Evolutionary conservation across 2,888 invertebrate genomes (phyloP).

Genomic region (Polylopha cassiicola): DNA sequence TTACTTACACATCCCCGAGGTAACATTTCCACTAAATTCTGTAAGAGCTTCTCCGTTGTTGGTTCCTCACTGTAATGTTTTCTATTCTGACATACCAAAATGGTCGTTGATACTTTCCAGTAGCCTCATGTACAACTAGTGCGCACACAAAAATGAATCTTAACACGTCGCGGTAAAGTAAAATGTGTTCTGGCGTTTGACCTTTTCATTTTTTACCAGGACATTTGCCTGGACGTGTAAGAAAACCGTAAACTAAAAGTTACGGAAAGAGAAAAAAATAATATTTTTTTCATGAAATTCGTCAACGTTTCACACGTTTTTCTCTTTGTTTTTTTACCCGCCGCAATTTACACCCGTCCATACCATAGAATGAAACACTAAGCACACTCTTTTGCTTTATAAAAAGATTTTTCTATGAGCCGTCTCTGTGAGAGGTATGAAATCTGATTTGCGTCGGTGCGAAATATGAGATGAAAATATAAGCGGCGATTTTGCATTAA

Average conservation of each 20-base stretch:
- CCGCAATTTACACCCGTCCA: constrained; percentile 16
- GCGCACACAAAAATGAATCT: background rate
- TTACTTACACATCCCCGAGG: constrained; percentile 33
- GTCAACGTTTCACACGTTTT: constrained; percentile 18
- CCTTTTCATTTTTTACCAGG: background rate
- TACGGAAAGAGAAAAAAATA: constrained; percentile 5
- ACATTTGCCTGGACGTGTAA: constrained; percentile 15
- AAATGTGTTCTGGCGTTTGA: background rate
- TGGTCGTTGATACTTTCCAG: constrained; percentile 22
- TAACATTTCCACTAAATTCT: constrained; percentile 40
- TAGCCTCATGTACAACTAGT: background rate
- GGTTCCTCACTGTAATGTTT: constrained; percentile 29
- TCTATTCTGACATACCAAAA: constrained; percentile 34
- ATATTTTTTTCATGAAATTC: constrained; percentile 19
- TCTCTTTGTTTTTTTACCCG: too few species aligned
- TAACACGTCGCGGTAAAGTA: background rate
- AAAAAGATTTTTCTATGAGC: constrained; percentile 11
- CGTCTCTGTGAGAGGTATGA: constrained; percentile 5
- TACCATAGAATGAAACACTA: constrained; percentile 10
- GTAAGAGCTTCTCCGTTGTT: constrained; percentile 39
- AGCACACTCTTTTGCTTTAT: constrained; percentile 14
- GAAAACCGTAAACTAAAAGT: constrained; percentile 21
- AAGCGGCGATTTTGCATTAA: constrained; percentile 14
- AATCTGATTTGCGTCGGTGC: constrained; percentile 12
- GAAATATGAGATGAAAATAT: constrained; percentile 4